Conservation (phyloP, 2,797 vertebrate genomes). For the Synanceia verrucosa region DNA sequence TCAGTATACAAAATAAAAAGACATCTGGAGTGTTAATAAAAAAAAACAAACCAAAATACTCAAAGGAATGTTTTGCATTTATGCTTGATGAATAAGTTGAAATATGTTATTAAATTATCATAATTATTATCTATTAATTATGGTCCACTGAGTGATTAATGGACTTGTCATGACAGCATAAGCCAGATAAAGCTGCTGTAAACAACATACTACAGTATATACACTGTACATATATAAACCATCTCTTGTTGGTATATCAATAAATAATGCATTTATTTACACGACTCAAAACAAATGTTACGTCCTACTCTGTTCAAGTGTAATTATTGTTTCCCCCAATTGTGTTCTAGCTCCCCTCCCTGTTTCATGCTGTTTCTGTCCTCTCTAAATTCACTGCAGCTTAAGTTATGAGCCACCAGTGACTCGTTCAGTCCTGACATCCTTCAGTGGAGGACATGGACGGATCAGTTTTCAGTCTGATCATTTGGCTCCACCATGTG, state of each 20-base stretch:
- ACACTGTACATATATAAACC: background rate
- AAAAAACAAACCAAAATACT: background rate
- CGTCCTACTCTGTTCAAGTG: too few relatives aligned
- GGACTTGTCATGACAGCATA: background rate
- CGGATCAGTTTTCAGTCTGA: background rate
- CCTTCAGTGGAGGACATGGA: background rate
- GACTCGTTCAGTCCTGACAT: conserved; percentile 6
- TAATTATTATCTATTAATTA: background rate
- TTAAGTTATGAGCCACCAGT: background rate
- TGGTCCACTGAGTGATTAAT: background rate
- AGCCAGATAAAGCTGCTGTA: background rate
- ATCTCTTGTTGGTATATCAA: background rate
- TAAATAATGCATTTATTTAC: background rate
- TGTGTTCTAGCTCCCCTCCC: background rate
- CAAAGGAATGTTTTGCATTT: background rate
- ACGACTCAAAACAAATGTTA: background rate
- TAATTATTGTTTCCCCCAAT: background rate
- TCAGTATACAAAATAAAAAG: background rate
- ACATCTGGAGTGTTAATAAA: background rate
- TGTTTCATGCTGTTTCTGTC: background rate
- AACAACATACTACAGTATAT: background rate
- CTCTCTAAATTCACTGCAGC: conserved; percentile 9
- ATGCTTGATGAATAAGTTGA: background rate
- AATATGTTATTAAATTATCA: background rate
- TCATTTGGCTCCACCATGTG: conserved; percentile 75